Evolutionary conservation across 2,113 vertebrate species (phyloP).

Genomic region (Ictalurus furcatus): DNA sequence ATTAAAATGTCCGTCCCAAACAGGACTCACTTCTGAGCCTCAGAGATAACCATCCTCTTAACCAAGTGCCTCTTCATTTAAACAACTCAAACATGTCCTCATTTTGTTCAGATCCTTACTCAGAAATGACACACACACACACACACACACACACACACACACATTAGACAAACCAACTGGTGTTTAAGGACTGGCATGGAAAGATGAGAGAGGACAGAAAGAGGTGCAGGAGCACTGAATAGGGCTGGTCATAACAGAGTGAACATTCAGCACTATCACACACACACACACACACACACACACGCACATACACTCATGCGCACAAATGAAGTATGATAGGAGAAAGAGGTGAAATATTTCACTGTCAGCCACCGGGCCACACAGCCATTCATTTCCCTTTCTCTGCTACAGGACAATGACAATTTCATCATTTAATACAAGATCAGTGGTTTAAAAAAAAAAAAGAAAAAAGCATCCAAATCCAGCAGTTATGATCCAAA

Average conservation of each 20-base stretch:
- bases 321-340: constrained; percentile 85
- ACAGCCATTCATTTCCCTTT: constrained; percentile 86
- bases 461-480: constrained; percentile 66
- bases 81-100: neutral
- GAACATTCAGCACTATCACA: constrained; percentile 70
- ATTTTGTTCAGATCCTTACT: neutral
- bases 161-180: constrained; percentile 64
- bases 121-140: neutral
- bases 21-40: neutral
- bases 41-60: neutral
- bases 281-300: constrained; percentile 1
- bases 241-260: constrained; percentile 50
- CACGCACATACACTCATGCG: constrained; percentile 62
- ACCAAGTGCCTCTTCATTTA: neutral
- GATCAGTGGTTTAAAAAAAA: constrained; percentile 62
- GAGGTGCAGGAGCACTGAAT: neutral
- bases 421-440: constrained; percentile 90
- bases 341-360: constrained; percentile 94
- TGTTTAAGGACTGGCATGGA: neutral
- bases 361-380: constrained; percentile 85
- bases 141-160: constrained; percentile 37
- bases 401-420: constrained; percentile 84
- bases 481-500: constrained; percentile 8
- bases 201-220: neutral
- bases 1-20: neutral